Evolutionary conservation across 2,888 invertebrate species (phyloP).

Genomic region (Microdon myrmicae): DNA sequence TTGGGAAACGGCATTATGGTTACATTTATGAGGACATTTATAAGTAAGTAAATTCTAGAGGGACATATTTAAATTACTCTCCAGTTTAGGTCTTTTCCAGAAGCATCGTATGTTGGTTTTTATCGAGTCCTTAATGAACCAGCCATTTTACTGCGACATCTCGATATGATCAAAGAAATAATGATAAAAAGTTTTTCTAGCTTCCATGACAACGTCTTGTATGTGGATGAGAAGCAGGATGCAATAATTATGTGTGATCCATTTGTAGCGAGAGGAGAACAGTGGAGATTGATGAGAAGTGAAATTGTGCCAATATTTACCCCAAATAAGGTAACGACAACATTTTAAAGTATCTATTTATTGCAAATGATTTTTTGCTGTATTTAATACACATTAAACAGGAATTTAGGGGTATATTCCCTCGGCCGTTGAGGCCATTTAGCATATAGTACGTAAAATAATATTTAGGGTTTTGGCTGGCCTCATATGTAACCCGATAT

Average conservation of each 20-base stretch:
- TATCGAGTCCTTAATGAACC: slow-evolving; percentile 59
- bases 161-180: slow-evolving; percentile 56
- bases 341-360: too few relatives aligned
- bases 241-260: slow-evolving; percentile 56
- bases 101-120: slow-evolving; percentile 56
- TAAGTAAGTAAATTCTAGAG: slow-evolving; percentile 52
- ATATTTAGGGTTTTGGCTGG: too few relatives aligned
- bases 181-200: slow-evolving; percentile 56
- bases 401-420: too few relatives aligned
- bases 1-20: slow-evolving; percentile 56
- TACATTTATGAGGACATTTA: slow-evolving; percentile 57
- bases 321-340: slow-evolving; percentile 55
- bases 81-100: slow-evolving; percentile 49
- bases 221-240: slow-evolving; percentile 55
- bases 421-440: too few relatives aligned
- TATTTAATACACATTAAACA: neutral
- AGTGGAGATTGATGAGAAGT: slow-evolving; percentile 56
- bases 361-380: too few relatives aligned
- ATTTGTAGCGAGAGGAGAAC: slow-evolving; percentile 56
- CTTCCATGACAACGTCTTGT: slow-evolving; percentile 58
- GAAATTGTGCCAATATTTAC: slow-evolving; percentile 59
- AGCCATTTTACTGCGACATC: slow-evolving; percentile 56
- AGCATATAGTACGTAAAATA: too few relatives aligned
- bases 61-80: neutral
- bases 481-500: too few relatives aligned